Evolutionary conservation across 2,888 invertebrate species (phyloP), one percentile per base, ranked within the genome.

Genomic region (Scaptomyza cyrtandrae): DNA sequence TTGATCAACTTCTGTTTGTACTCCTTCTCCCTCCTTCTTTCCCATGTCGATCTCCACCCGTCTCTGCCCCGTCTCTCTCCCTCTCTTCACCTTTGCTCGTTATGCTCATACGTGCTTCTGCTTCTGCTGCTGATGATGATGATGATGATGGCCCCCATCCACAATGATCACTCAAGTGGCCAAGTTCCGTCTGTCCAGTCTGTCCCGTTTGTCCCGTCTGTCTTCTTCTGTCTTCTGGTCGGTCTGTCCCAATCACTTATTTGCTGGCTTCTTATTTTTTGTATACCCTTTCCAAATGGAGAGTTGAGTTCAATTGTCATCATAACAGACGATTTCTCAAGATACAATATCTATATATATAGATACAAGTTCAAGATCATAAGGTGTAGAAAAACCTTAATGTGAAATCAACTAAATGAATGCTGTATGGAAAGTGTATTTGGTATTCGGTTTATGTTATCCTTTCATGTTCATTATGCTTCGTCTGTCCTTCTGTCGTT

Each of bases 391-490:
- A 19, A 19, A 19, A 19, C 19, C 19, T 19, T 19, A 24, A 24
- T 24, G 2, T 24, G 24, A 24, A 1, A 24, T 24, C 24, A 11
- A 33, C 0, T 6, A 1, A 43, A 16, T 43, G 13, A 43, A 43
- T 43, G 7, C 4, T 24, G 24, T 13, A 3, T 6, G 11, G 6
- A 14, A 27, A 39, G 44, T 7, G 44, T 41, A 14, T 52, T 27
- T 6, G 14, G 14, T 52, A 14, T 14, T 14, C 39, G 13, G 27
- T 11, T 13, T 49, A n/a, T 24, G 24, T 39, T 35, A 24, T 35
- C 2, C 49, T 41, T 55, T 29, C 24, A 31, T 54, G 44, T 75
- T 56, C 53, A 60, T 61, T 66, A 64, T 66, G 19, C 2, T 19
- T 19, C n/a, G n/a, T n/a, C n/a, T n/a, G n/a, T n/a, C n/a, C n/a